A percentile compares a stretch with the other conserved stretches of the same genome.
Evolutionary conservation across 2,888 invertebrate genomes (phyloP).

Genomic region (Phalangium opilio): DNA sequence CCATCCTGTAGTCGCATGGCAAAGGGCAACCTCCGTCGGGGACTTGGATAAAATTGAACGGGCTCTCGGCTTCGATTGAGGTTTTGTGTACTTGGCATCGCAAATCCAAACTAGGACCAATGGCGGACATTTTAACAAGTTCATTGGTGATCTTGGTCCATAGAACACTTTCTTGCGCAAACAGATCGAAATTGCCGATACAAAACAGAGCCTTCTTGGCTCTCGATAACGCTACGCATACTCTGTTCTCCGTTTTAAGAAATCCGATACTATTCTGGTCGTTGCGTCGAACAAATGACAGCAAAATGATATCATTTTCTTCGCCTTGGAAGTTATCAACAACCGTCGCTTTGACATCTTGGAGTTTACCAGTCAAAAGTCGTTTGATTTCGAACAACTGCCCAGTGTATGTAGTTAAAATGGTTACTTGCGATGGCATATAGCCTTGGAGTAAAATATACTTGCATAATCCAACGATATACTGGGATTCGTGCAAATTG

Average conservation of each 20-base stretch:
- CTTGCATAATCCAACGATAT: constrained; percentile 38
- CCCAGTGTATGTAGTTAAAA: constrained; percentile 54
- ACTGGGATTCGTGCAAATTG: constrained; percentile 25
- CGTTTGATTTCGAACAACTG: constrained; percentile 40
- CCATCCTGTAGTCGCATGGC: constrained; percentile 26
- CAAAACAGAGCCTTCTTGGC: constrained; percentile 54
- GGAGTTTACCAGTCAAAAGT: too few relatives aligned
- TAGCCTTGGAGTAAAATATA: constrained; percentile 48
- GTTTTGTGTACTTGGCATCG: constrained; percentile 12
- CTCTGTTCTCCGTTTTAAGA: constrained; percentile 48
- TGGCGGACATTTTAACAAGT: constrained; percentile 7
- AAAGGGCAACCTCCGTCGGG: constrained; percentile 25
- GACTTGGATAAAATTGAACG: constrained; percentile 10
- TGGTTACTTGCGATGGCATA: constrained; percentile 45
- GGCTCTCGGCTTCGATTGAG: constrained; percentile 3
- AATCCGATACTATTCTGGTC: constrained; percentile 50
- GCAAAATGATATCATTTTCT: constrained; percentile 57
- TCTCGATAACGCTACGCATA: constrained; percentile 34
- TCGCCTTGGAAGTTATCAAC: constrained; percentile 71
- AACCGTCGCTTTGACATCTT: background rate
- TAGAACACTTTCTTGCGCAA: constrained; percentile 8
- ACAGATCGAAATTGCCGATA: constrained; percentile 43
- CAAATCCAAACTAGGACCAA: constrained; percentile 11
- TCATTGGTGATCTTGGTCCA: constrained; percentile 12
- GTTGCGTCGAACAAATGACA: constrained; percentile 65